Conservation (phyloP, 2,888 invertebrate species). For the Ellobium chinense region DNA sequence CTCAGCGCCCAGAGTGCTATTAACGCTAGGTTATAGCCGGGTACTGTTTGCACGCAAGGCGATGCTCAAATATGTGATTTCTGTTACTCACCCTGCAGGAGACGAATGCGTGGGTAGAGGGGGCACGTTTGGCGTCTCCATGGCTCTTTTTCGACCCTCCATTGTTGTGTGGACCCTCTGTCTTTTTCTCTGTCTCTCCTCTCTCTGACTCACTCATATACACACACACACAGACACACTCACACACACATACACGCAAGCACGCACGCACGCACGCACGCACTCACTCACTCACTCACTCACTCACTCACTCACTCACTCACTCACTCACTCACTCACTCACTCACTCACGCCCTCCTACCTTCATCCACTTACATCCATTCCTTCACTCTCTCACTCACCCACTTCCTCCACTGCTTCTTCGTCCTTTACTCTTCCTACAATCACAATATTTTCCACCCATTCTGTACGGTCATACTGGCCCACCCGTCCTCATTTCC, state of each 20-base stretch:
- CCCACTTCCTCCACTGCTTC: not conserved
- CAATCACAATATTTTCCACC: no score
- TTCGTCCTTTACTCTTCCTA: not conserved
- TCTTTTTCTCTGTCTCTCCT: not conserved
- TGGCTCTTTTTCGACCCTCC: no score
- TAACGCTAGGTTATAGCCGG: not conserved
- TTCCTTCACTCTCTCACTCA: not conserved
- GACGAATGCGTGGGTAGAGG: not conserved
- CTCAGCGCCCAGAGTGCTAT: not conserved
- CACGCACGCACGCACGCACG: no score
- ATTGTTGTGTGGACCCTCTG: no score
- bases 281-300: not conserved
- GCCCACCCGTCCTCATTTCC: no score
- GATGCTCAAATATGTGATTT: not conserved
- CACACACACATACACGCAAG: no score
- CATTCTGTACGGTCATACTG: no score
- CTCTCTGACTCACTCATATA: no score
- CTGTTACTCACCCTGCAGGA: not conserved
- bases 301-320: not conserved
- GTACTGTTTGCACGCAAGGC: constrained; percentile 7
- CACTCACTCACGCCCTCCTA: not conserved
- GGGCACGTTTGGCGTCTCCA: no score
- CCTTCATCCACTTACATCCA: not conserved
- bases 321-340: not conserved
- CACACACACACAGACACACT: no score